Conservation (phyloP, 2,113 vertebrate genomes). For the Lates calcarifer region DNA sequence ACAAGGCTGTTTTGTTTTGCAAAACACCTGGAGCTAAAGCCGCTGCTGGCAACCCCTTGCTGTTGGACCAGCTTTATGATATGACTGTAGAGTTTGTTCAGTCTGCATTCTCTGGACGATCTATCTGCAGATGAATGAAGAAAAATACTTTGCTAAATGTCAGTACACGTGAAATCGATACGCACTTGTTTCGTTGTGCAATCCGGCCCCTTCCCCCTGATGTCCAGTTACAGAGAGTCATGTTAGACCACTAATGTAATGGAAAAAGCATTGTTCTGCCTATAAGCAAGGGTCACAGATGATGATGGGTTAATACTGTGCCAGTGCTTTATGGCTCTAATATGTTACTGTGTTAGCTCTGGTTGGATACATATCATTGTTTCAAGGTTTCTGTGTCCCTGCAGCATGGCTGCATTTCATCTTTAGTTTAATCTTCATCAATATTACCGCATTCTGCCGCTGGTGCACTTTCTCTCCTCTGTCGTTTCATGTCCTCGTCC, state of each 20-base stretch:
- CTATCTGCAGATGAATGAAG: conserved; percentile 62
- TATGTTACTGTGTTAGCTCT: conserved; percentile 18
- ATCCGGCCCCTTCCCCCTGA: conserved; percentile 32
- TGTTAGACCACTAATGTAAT: conserved; percentile 43
- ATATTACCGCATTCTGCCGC: too few species aligned
- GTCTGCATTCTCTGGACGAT: conserved; percentile 44
- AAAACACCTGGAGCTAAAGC: too few species aligned
- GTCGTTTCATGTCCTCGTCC: background rate
- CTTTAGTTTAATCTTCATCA: conserved; percentile 34
- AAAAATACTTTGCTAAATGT: conserved; percentile 76
- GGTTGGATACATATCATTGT: background rate
- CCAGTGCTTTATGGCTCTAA: conserved; percentile 15
- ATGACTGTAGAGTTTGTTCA: conserved; percentile 29
- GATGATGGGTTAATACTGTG: conserved; percentile 36
- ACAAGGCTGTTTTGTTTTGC: too few species aligned
- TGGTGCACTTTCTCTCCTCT: too few species aligned
- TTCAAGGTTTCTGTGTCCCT: conserved; percentile 12
- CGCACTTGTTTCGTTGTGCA: conserved; percentile 46
- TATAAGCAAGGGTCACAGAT: conserved; percentile 30
- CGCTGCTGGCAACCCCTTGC: conserved; percentile 13
- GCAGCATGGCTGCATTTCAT: conserved; percentile 5
- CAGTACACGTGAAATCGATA: conserved; percentile 73
- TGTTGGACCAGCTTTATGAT: conserved; percentile 17
- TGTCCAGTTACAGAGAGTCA: conserved; percentile 14
- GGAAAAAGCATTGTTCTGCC: conserved; percentile 31